phyloP scores from a whole-genome alignment of 30 jellyfish, hydroid and myxozoan species.

The Chrysaora quinquecirrha region DNA sequence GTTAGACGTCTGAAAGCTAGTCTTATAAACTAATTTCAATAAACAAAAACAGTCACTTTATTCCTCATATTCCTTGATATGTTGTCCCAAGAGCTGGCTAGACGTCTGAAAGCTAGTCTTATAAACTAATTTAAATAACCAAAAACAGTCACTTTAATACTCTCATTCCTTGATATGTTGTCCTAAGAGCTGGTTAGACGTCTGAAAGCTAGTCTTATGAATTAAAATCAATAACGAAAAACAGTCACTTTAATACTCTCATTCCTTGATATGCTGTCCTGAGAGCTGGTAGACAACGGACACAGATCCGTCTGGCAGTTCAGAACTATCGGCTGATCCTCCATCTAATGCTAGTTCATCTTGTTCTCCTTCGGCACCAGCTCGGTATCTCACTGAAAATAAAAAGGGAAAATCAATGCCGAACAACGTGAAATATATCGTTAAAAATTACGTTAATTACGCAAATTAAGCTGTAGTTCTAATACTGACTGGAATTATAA shows the following conservation, averaged over 20 bases:
- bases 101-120: too few species aligned
- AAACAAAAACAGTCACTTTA: too few species aligned
- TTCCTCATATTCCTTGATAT: too few species aligned
- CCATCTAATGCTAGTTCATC: slow-evolving; percentile 53
- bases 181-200: slow-evolving; percentile 64
- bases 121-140: too few species aligned
- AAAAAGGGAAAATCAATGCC: background rate
- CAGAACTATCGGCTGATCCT: slow-evolving; percentile 54
- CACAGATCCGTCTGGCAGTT: slow-evolving; percentile 22
- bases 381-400: slow-evolving; percentile 66
- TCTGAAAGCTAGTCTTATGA: too few species aligned
- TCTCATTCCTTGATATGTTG: slow-evolving; percentile 69
- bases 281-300: slow-evolving; percentile 67
- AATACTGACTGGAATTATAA: background rate
- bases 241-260: too few species aligned
- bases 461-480: background rate
- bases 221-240: too few species aligned
- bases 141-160: too few species aligned
- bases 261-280: slow-evolving; percentile 72
- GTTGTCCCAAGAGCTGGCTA: too few species aligned
- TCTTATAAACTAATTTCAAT: too few species aligned
- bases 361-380: slow-evolving; percentile 44
- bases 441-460: background rate
- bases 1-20: too few species aligned
- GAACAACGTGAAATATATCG: background rate